These are phyloP conservation scores for Gorsachius magnificus DNA, from an alignment of 2,797 vertebrate genomes.

Conservation along the genomic window DNA sequence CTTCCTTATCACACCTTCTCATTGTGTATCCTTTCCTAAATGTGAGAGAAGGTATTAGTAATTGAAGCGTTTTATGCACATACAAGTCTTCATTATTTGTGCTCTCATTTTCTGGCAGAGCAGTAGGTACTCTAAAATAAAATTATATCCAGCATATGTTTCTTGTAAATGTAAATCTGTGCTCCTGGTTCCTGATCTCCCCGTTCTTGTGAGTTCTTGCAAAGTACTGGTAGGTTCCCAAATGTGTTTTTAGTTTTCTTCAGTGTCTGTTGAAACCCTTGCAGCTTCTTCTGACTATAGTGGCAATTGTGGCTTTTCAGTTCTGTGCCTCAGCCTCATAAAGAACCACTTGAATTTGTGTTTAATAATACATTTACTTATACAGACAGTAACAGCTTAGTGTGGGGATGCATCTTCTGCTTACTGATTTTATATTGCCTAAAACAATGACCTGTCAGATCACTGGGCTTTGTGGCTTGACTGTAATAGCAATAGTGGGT, in stretches of 20 bases:
- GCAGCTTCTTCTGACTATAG: background rate
- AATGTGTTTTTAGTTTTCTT: background rate
- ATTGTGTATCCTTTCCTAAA: background rate
- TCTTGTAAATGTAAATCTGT: background rate
- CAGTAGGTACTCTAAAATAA: background rate
- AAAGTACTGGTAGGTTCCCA: background rate
- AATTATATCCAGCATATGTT: background rate
- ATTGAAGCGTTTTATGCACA: background rate
- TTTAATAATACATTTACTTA: background rate
- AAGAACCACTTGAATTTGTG: background rate
- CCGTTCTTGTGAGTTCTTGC: background rate
- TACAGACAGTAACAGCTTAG: background rate
- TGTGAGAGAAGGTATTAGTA: background rate
- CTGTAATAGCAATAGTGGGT: background rate
- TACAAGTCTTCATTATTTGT: background rate
- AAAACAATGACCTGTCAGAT: background rate
- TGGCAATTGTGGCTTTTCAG: background rate
- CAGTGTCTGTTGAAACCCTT: background rate
- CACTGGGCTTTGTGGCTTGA: background rate
- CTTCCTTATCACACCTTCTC: background rate
- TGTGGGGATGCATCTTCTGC: background rate
- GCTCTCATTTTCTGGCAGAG: background rate
- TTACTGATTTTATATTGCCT: background rate
- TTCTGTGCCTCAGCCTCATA: background rate
- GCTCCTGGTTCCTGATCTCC: background rate